These are phyloP conservation scores for Lethocerus indicus DNA, from an alignment of 1,140 invertebrate genomes.

Conservation along the genomic window DNA sequence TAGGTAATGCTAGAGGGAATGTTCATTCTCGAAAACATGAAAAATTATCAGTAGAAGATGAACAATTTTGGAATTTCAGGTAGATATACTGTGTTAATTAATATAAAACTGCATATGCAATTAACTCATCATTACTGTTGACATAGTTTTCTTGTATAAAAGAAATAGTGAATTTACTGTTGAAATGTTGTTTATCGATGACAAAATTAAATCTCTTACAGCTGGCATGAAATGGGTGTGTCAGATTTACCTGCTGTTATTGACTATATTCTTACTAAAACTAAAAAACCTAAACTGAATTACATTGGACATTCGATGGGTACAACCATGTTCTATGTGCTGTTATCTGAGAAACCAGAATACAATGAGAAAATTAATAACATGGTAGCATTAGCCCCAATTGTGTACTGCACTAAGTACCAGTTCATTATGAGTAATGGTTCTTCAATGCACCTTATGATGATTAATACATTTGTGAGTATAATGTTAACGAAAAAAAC, in stretches of 20 bases:
- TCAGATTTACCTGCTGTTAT: slow-evolving; percentile 43
- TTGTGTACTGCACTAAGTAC: slow-evolving; percentile 18
- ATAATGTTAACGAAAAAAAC: neutral
- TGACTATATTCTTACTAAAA: slow-evolving; percentile 35
- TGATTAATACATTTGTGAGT: slow-evolving; percentile 5
- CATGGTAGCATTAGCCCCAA: slow-evolving; percentile 28
- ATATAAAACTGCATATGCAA: neutral
- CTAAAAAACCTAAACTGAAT: slow-evolving; percentile 27
- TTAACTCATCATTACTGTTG: neutral
- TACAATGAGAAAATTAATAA: slow-evolving; percentile 30
- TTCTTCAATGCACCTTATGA: slow-evolving; percentile 11
- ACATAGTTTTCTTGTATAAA: neutral
- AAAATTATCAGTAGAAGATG: slow-evolving; percentile 19
- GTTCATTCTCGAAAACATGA: slow-evolving; percentile 25
- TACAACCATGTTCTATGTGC: slow-evolving; percentile 28
- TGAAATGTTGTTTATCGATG: neutral
- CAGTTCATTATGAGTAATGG: slow-evolving; percentile 9
- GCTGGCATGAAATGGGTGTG: slow-evolving; percentile 43
- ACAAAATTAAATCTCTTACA: slow-evolving; percentile 1
- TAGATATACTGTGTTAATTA: neutral
- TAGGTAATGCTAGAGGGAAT: slow-evolving; percentile 30
- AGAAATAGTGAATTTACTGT: neutral
- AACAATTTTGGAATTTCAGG: slow-evolving; percentile 33
- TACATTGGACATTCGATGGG: slow-evolving; percentile 46
- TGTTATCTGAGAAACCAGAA: slow-evolving; percentile 29